Conservation (phyloP, 2,797 vertebrate species). For the Sebastes matsubarae region DNA sequence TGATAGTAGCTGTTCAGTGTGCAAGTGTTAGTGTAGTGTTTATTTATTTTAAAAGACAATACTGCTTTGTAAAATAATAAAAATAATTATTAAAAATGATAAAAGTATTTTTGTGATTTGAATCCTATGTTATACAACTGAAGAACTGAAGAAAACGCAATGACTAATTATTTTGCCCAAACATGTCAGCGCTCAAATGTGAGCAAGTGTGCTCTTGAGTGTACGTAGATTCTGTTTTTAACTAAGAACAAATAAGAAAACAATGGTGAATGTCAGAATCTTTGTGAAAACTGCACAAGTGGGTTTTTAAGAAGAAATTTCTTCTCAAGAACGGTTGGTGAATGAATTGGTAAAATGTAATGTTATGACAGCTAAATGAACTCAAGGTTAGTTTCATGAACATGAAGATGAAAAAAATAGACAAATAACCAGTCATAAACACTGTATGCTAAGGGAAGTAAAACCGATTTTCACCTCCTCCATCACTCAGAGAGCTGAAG, state of each 20-base stretch:
- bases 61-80: neutral
- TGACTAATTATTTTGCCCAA: accelerated
- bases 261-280: neutral
- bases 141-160: neutral
- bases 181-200: accelerated
- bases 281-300: neutral
- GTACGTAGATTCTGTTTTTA: neutral
- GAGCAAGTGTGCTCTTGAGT: neutral
- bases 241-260: neutral
- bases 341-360: neutral
- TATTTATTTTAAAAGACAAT: neutral
- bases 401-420: neutral
- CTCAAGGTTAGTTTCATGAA: neutral
- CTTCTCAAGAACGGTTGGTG: neutral
- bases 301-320: too few relatives aligned
- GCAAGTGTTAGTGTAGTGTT: too few relatives aligned
- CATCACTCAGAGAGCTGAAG: neutral
- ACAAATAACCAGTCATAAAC: constrained; percentile 5
- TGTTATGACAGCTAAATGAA: neutral
- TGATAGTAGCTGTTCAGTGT: too few relatives aligned
- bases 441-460: neutral
- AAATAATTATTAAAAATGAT: neutral
- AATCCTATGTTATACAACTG: neutral
- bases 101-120: neutral
- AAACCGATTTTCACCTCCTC: constrained; percentile 16